These are phyloP conservation scores for Parambassis ranga DNA, from an alignment of 2,797 vertebrate species.

Conservation along the genomic window DNA sequence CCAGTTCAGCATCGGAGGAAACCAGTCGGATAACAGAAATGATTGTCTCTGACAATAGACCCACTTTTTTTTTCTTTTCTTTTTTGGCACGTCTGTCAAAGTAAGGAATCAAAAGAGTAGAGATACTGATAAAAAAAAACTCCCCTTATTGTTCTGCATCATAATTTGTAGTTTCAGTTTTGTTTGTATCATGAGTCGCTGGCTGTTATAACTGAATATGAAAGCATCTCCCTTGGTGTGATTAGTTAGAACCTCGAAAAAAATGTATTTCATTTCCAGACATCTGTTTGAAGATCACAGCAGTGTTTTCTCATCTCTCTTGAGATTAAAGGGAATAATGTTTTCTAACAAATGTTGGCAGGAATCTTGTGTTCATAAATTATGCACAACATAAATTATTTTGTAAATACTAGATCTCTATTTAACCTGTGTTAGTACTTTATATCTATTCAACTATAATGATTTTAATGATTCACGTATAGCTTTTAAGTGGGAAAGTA, in stretches of 20 bases:
- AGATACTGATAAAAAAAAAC: conserved; percentile 53
- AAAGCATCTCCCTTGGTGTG: conserved; percentile 71
- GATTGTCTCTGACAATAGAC: conserved; percentile 68
- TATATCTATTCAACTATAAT: conserved; percentile 39
- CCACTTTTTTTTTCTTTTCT: conserved; percentile 15
- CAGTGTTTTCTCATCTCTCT: conserved; percentile 48
- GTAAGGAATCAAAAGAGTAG: conserved; percentile 53
- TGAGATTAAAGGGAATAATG: conserved; percentile 63
- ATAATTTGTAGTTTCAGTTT: conserved; percentile 49
- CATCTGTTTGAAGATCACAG: conserved; percentile 68
- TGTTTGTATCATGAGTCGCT: conserved; percentile 41
- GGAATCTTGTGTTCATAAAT: conserved; percentile 58
- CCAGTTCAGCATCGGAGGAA: conserved; percentile 64
- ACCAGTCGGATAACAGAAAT: conserved; percentile 70
- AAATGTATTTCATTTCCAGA: conserved; percentile 66
- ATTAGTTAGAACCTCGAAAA: conserved; percentile 65
- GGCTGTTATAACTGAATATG: conserved; percentile 58
- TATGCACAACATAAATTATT: conserved; percentile 46
- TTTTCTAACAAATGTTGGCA: conserved; percentile 56
- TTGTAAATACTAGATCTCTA: conserved; percentile 51
- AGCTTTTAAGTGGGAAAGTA: conserved; percentile 46
- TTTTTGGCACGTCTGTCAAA: conserved; percentile 58
- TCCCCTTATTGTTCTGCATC: conserved; percentile 43
- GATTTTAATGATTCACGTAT: conserved; percentile 34
- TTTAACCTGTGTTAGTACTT: conserved; percentile 58